Percentiles rank a stretch among this genome's conserved stretches.
These are phyloP conservation scores for Aelia acuminata DNA, from an alignment of 2,888 invertebrate genomes.

Conservation along the genomic window DNA sequence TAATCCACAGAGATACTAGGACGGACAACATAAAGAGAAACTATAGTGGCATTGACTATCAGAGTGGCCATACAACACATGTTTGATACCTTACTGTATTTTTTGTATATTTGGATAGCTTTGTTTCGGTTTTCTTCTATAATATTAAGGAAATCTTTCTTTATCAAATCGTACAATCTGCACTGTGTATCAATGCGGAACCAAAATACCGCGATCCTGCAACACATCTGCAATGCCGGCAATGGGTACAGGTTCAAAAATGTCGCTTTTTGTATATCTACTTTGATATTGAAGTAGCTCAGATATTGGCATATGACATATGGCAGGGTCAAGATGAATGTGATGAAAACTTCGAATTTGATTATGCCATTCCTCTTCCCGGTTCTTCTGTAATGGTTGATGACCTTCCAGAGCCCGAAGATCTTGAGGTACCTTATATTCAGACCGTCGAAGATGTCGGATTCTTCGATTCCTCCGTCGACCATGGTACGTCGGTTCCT, in stretches of 20 bases:
- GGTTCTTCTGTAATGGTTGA: neutral
- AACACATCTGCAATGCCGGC: conserved; percentile 27
- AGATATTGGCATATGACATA: conserved; percentile 22
- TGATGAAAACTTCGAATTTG: neutral
- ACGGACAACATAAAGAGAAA: neutral
- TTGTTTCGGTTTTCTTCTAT: neutral
- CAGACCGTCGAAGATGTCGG: neutral
- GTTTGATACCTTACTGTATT: neutral
- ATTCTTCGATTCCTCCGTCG: neutral
- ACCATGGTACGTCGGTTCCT: neutral
- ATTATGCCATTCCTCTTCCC: neutral
- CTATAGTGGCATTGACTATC: neutral
- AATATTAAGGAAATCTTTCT: neutral
- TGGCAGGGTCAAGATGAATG: neutral
- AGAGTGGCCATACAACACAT: neutral
- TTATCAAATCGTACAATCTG: neutral
- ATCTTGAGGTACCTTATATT: neutral
- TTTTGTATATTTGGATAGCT: neutral
- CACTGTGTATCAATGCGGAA: neutral
- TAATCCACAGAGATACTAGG: conserved; percentile 6
- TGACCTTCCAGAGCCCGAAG: conserved; percentile 38
- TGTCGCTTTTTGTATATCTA: conserved; percentile 13
- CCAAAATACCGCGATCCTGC: conserved; percentile 11
- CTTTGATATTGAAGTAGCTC: conserved; percentile 1
- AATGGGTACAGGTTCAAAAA: neutral